Percentiles rank a stretch among this genome's conserved stretches.
These are phyloP conservation scores for Uloborus plumipes DNA, from an alignment of 2,888 invertebrate genomes.

Conservation along the genomic window DNA sequence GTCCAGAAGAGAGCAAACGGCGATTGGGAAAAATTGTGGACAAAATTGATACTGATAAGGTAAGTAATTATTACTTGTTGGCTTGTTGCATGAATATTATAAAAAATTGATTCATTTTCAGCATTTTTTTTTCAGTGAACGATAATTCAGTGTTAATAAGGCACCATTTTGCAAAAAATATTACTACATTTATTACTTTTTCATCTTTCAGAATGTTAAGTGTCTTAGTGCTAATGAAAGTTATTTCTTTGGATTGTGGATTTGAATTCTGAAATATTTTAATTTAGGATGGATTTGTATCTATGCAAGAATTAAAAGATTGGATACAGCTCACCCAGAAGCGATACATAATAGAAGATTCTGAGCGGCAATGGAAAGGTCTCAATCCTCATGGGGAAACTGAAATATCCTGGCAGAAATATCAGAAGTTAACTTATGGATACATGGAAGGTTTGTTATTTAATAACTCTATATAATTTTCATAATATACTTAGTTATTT, in stretches of 20 bases:
- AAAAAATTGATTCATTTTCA: too few species aligned
- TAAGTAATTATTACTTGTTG: slow-evolving; percentile 69
- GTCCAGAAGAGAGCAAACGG: slow-evolving; percentile 94
- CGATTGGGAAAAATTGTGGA: slow-evolving; percentile 76
- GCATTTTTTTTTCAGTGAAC: too few species aligned
- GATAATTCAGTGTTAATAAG: too few species aligned
- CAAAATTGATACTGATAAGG: slow-evolving; percentile 71
- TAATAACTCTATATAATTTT: background rate
- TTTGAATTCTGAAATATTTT: background rate
- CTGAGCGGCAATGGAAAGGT: slow-evolving; percentile 92
- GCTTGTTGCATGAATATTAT: too few species aligned
- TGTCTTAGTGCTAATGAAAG: too few species aligned
- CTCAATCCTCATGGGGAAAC: slow-evolving; percentile 85
- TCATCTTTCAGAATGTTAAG: too few species aligned
- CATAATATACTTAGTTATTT: too few species aligned
- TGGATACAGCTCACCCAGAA: slow-evolving; percentile 97
- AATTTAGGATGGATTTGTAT: slow-evolving; percentile 80
- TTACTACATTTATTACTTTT: too few species aligned
- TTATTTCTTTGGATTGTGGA: too few species aligned
- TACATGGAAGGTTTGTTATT: slow-evolving; percentile 79
- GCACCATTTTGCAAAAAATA: too few species aligned
- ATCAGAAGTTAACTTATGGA: slow-evolving; percentile 86
- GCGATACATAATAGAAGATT: slow-evolving; percentile 91
- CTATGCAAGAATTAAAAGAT: slow-evolving; percentile 89
- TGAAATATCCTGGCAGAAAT: slow-evolving; percentile 84